phyloP scores from a whole-genome alignment of 2,888 invertebrate genomes.

The Drosophila atroscutellata region DNA sequence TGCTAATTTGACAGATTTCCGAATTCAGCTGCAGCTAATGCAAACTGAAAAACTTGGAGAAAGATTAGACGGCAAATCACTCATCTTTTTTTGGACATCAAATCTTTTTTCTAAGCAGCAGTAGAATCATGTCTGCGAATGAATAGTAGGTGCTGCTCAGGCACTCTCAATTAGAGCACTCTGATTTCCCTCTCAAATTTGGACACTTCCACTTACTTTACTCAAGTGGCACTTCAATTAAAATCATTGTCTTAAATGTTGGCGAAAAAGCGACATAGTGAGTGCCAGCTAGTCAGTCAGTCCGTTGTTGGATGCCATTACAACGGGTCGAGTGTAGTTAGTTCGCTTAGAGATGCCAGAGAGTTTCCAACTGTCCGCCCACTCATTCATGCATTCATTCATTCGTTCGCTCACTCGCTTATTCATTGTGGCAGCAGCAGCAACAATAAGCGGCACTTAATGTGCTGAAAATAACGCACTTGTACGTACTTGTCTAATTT shows the following conservation, averaged over 20 bases:
- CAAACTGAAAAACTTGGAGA: neutral
- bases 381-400: conserved; percentile 6
- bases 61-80: neutral
- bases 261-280: conserved; percentile 29
- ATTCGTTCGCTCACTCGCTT: conserved; percentile 25
- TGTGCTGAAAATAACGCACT: conserved; percentile 75
- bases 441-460: conserved; percentile 63
- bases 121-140: neutral
- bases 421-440: conserved; percentile 32
- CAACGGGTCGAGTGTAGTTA: conserved; percentile 31
- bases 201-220: conserved; percentile 30
- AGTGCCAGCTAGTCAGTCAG: conserved; percentile 1
- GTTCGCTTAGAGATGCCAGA: conserved; percentile 35
- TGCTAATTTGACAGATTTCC: neutral
- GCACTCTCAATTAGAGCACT: neutral
- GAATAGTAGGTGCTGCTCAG: neutral
- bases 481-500: conserved; percentile 77
- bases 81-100: neutral
- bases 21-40: conserved; percentile 2
- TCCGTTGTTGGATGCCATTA: conserved; percentile 27
- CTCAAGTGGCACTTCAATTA: conserved; percentile 77
- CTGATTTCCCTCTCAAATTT: conserved; percentile 27
- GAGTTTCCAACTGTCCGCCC: conserved; percentile 27
- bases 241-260: conserved; percentile 78
- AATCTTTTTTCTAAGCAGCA: conserved; percentile 46